Percentiles rank a stretch among this genome's conserved stretches.
Conservation (phyloP, 2,797 vertebrate species). For the Amniataba percoides region DNA sequence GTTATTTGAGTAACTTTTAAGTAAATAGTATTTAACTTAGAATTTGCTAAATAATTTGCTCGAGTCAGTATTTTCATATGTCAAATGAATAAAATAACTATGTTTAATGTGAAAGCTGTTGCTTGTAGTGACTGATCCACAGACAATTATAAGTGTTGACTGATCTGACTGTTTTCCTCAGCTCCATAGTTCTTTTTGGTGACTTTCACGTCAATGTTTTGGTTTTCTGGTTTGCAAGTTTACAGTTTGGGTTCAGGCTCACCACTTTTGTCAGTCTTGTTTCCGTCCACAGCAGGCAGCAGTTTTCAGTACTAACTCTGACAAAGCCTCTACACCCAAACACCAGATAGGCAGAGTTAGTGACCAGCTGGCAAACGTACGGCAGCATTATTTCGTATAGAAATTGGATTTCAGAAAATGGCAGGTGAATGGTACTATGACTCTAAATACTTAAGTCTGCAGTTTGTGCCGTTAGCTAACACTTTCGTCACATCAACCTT, state of each 20-base stretch:
- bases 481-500: not conserved
- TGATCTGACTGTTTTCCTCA: not conserved
- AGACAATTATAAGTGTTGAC: not conserved
- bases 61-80: not conserved
- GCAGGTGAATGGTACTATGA: not conserved
- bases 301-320: conserved; percentile 7
- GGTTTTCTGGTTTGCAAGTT: not conserved
- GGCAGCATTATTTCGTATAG: not conserved
- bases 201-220: not conserved
- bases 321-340: not conserved
- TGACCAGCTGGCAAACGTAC: not conserved
- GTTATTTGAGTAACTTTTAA: not conserved
- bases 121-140: not conserved
- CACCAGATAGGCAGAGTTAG: not conserved
- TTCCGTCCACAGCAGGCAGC: not conserved
- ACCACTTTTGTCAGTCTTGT: not conserved
- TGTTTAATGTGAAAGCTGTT: not conserved
- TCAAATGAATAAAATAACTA: not conserved
- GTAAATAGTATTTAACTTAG: not conserved
- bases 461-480: not conserved
- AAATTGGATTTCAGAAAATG: not conserved
- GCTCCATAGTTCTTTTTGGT: not conserved
- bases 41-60: conserved; percentile 4
- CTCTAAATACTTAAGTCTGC: not conserved
- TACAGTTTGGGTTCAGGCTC: not conserved